Conservation (phyloP, 1,140 invertebrate species). For the Ostrea denselamellosa region DNA sequence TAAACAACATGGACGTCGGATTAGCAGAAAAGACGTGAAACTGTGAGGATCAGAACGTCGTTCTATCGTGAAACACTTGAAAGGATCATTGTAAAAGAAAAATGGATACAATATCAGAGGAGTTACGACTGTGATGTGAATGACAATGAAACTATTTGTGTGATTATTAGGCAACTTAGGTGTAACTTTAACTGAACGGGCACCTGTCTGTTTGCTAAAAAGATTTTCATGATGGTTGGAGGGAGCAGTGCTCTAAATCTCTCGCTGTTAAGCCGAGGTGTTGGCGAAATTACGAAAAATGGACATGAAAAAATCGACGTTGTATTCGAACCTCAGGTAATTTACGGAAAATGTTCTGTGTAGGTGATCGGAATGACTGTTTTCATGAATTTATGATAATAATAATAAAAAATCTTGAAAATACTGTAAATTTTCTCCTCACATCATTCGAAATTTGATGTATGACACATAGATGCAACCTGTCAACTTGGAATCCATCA, state of each 20-base stretch:
- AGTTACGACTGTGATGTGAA: neutral
- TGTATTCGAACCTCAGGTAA: constrained; percentile 77
- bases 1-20: constrained; percentile 42
- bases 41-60: neutral
- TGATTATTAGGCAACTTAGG: neutral
- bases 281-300: constrained; percentile 76
- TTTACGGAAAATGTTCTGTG: neutral
- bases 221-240: constrained; percentile 56
- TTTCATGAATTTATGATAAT: neutral
- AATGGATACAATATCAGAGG: neutral
- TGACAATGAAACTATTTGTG: neutral
- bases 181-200: neutral
- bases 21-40: neutral
- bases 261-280: constrained; percentile 75
- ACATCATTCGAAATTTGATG: too few relatives aligned
- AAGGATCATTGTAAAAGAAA: neutral
- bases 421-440: too few relatives aligned
- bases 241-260: constrained; percentile 71
- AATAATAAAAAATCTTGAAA: too few relatives aligned
- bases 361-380: neutral
- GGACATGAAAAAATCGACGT: constrained; percentile 77
- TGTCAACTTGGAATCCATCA: too few relatives aligned
- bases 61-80: neutral
- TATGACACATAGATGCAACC: too few relatives aligned
- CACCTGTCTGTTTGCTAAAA: constrained; percentile 38